Conservation (phyloP, 1,140 invertebrate genomes). For the Leptinotarsa undecemlineata region DNA sequence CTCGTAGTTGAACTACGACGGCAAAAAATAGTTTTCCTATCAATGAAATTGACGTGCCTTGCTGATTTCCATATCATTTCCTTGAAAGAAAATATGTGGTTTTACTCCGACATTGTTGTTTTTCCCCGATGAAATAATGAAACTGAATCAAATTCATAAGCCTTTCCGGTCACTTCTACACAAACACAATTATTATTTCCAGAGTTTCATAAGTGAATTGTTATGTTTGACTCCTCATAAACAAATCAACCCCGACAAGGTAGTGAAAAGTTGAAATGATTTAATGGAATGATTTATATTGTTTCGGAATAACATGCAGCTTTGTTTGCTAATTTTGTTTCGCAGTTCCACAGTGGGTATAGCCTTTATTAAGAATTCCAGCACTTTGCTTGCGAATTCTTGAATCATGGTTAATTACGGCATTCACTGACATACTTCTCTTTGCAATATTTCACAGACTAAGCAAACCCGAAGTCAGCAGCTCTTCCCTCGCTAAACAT, state of each 20-base stretch:
- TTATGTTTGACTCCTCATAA: too few species aligned
- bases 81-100: too few species aligned
- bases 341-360: neutral
- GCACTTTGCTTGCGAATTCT: neutral
- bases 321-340: slow-evolving; percentile 1
- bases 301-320: neutral
- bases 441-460: neutral
- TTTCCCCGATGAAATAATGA: too few species aligned
- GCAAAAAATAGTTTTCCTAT: too few species aligned
- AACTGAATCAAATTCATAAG: neutral
- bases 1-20: too few species aligned
- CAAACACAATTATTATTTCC: neutral
- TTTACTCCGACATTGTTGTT: too few species aligned
- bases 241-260: too few species aligned
- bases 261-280: neutral
- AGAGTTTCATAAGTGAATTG: neutral
- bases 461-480: neutral
- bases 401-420: neutral
- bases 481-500: neutral
- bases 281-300: neutral
- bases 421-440: slow-evolving; percentile 3
- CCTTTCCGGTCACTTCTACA: neutral
- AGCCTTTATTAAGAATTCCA: neutral
- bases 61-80: too few species aligned
- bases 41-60: too few species aligned